phyloP scores from a whole-genome alignment of 2,113 vertebrate species.

The Gorsachius goisagi region DNA sequence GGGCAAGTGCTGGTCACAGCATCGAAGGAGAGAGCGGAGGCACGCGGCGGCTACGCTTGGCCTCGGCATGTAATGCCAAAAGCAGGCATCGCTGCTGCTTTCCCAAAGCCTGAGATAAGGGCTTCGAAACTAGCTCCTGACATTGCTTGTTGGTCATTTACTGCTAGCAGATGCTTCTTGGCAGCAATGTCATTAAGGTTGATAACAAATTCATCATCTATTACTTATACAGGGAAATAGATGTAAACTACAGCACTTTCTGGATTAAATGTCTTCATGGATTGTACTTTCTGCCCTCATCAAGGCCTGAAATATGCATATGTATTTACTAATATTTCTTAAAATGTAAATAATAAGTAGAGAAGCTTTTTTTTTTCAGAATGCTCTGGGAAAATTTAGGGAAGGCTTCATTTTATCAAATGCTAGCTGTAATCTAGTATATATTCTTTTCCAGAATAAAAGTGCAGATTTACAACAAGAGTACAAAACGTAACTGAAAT shows the following conservation, averaged over 20 bases:
- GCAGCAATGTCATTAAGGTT: neutral
- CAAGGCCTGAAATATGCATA: neutral
- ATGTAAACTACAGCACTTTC: neutral
- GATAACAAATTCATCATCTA: neutral
- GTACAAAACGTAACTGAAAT: neutral
- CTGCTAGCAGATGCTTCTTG: neutral
- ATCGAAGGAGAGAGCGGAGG: neutral
- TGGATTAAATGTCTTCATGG: neutral
- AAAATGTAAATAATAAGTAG: neutral
- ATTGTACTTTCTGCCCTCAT: neutral
- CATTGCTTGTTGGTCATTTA: neutral
- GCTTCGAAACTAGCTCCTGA: neutral
- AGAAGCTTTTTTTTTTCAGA: neutral
- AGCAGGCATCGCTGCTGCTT: neutral
- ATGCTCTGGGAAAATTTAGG: neutral
- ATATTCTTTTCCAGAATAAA: neutral
- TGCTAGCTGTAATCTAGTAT: neutral
- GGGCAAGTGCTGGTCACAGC: neutral
- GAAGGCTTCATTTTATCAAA: neutral
- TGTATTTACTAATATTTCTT: neutral
- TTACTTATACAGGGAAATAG: neutral
- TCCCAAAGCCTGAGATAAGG: neutral
- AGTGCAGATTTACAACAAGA: neutral
- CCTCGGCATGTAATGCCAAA: neutral
- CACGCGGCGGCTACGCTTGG: rapidly evolving